Conservation (phyloP, 2,113 vertebrate species). For the Limanda limanda region DNA sequence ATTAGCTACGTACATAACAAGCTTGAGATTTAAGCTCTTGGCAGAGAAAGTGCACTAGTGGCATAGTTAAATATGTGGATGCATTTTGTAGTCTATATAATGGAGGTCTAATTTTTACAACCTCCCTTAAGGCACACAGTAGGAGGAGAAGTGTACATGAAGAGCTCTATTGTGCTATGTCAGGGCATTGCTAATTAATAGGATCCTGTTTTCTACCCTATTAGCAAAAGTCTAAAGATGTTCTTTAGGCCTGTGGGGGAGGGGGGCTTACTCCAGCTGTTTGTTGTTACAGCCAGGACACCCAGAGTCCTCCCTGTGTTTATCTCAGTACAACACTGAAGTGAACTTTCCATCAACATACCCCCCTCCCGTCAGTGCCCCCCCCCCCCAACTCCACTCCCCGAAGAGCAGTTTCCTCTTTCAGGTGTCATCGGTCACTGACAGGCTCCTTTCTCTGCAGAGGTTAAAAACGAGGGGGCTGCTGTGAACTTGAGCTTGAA, state of each 20-base stretch:
- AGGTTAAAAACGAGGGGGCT: constrained; percentile 28
- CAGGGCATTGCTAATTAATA: constrained; percentile 48
- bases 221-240: constrained; percentile 51
- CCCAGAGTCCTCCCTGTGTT: constrained; percentile 68
- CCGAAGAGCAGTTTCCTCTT: constrained; percentile 51
- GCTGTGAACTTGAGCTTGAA: constrained; percentile 59
- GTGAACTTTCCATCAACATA: constrained; percentile 62
- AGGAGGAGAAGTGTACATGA: constrained; percentile 9
- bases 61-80: background rate
- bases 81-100: constrained; percentile 9
- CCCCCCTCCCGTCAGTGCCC: background rate
- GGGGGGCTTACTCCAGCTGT: constrained; percentile 62
- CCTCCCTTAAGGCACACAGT: constrained; percentile 4
- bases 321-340: constrained; percentile 61
- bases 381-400: constrained; percentile 5
- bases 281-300: constrained; percentile 73
- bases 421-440: constrained; percentile 60
- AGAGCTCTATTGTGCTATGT: constrained; percentile 31
- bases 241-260: constrained; percentile 7
- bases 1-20: background rate
- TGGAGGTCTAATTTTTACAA: background rate
- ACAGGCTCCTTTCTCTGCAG: constrained; percentile 23
- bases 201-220: constrained; percentile 46
- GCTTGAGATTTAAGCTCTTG: background rate
- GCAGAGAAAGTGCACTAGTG: background rate